Base-by-base conservation (phyloP, 2,888 invertebrate species). In the Pristionchus japonicus region DNA sequence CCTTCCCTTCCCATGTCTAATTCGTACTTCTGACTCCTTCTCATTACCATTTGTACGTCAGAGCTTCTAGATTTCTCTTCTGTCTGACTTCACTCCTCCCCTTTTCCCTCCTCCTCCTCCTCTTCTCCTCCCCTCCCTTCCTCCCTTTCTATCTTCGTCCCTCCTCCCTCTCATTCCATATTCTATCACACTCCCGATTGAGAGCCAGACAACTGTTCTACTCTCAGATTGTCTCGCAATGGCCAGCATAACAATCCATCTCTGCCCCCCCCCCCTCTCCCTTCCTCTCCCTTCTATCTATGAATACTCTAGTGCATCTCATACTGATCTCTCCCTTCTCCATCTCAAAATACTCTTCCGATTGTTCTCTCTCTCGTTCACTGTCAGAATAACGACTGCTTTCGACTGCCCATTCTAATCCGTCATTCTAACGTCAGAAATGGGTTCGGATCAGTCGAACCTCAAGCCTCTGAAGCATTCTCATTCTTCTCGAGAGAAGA, bases 371-470 rank as follows among this genome's bases (percentile, higher is more conserved):
- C n/a, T n/a, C n/a, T n/a, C n/a, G n/a, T n/a, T n/a, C 70, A 70
- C 43, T n/a, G 31, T 86, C 85, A 37, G 11, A 11, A 17, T 61
- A 15, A 34, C n/a, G 23, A n/a, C n/a, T n/a, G n/a, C n/a, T n/a
- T 37, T 40, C 64, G 49, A 20, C 17, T 52, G n/a, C 17, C 83
- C 70, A 83, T 37, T 47, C 27, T 2, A 87, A 47, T 88, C 90
- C 61, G 88, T 88, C 52, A 88, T 89, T 43, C 20, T 13, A 20
- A 23, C 17, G 7, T 31, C 49, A 31, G 86, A 27, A 57, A 89
- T 89, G 89, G 89, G 89, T 31, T 83, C 88, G 20, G 89, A 57
- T 57, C 6, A 23, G 57, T 57, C 57, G 57, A 23, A n/a, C 23
- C n/a, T n/a, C n/a, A n/a, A n/a, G n/a, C n/a, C n/a, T 31, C 82